Evolutionary conservation across 2,888 invertebrate species (phyloP), one percentile per base, ranked within the genome.

Genomic region (Drosophila multiciliata): DNA sequence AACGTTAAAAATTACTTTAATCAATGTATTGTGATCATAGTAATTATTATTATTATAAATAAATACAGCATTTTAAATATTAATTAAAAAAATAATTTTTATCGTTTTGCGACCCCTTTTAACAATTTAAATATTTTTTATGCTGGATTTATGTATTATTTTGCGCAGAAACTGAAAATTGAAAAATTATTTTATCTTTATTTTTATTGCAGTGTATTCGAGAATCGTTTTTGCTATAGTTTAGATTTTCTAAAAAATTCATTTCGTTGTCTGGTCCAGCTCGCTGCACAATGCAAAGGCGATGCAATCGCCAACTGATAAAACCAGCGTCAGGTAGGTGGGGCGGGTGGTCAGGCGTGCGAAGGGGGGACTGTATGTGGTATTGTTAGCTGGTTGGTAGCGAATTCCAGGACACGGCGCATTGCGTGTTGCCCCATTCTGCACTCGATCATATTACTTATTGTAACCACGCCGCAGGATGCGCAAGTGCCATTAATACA

Each of bases 401-500:
- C 35, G 26, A 38, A 55, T 38, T 26, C 35, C 50, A 58, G 53
- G 42, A 48, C 52, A 64, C 32, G 32, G 64, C 12, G 59, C 57
- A 63, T 33, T 65, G 77, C 59, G 63, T 62, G 58, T 50, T 63
- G 67, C 57, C 60, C 48, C 66, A 60, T 59, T 76, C 40, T 78
- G 78, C 85, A 84, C 85, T 85, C 89, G 85, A 85, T 85, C 87
- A 89, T 87, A 89, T 85, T 85, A 89, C 85, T 85, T 87, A 89
- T 89, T 89, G 89, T 82, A 71, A 62, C 66, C 60, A 83, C 87
- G 90, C 86, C 88, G 83, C 88, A 85, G 83, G 88, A 87, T 86
- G 86, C 88, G 78, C 78, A 80, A 87, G 88, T 87, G 80, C 86
- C 86, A 89, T 87, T 89, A 86, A 89, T 89, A 86, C 88, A 89